These are phyloP conservation scores for Ciona savignyi DNA, from an alignment of 23 tunicate genomes.

Conservation along the genomic window DNA sequence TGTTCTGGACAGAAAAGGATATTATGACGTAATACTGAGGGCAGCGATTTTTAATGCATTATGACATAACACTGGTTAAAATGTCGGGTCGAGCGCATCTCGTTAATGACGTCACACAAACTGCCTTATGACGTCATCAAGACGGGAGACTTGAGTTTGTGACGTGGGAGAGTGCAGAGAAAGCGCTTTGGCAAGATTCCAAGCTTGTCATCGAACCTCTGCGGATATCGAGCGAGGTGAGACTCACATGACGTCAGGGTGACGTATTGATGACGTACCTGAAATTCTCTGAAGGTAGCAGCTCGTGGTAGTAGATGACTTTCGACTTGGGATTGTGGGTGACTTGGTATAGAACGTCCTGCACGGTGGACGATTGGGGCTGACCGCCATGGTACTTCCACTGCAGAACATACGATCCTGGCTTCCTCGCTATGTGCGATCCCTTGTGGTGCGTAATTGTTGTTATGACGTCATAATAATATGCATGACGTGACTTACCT, in stretches of 20 bases:
- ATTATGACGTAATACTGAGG: no score
- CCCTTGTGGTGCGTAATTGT: no score
- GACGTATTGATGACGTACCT: conserved; percentile 24
- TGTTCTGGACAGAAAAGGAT: no score
- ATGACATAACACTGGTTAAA: no score
- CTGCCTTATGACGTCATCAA: conserved; percentile 29
- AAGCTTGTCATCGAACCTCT: conserved; percentile 96
- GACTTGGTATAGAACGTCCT: conserved; percentile 86
- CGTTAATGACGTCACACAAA: no score
- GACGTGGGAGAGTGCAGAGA: conserved; percentile 72
- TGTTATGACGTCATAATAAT: no score
- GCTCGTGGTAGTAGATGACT: conserved; percentile 71
- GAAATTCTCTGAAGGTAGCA: conserved; percentile 74
- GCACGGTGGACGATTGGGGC: conserved; percentile 39
- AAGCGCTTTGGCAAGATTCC: conserved; percentile 90
- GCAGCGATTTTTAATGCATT: no score
- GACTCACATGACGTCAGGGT: no score
- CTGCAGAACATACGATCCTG: conserved; percentile 82
- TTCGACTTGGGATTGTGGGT: conserved; percentile 92
- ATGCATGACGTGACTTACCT: conserved; percentile 40
- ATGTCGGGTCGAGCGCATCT: no score
- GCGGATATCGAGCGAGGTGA: no score
- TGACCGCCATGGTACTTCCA: conserved; percentile 66
- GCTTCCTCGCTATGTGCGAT: conserved; percentile 69
- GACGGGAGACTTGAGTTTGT: conserved; percentile 50